Evolutionary conservation across 2,888 invertebrate species (phyloP).

Genomic region (Nephrotoma appendiculata): DNA sequence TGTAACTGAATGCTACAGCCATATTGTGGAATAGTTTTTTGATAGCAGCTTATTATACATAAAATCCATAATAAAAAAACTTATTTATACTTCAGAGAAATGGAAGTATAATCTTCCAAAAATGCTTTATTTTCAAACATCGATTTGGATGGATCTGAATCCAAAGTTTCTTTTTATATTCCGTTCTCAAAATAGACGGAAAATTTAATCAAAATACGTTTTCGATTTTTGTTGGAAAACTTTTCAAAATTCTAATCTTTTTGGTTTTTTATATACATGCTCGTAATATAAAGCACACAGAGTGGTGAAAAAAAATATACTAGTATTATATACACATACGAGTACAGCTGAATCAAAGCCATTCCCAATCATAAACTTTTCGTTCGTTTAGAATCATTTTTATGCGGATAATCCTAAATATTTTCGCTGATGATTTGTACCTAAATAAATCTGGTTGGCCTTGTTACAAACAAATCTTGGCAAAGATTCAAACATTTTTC

Average conservation of each 20-base stretch:
- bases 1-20: background rate
- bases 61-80: background rate
- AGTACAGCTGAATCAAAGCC: too few relatives aligned
- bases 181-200: background rate
- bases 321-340: background rate
- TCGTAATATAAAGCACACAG: background rate
- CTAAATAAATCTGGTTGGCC: background rate
- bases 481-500: background rate
- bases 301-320: background rate
- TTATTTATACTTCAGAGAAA: background rate
- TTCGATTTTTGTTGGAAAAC: background rate
- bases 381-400: background rate
- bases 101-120: background rate
- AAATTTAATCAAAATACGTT: background rate
- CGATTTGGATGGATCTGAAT: background rate
- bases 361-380: background rate
- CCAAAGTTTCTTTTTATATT: background rate
- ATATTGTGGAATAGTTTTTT: background rate
- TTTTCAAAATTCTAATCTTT: background rate
- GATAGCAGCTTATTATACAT: too few relatives aligned
- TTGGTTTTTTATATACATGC: background rate
- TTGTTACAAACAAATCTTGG: too few relatives aligned
- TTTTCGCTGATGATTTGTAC: background rate
- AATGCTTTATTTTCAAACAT: background rate
- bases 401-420: background rate